Evolutionary conservation across 2,113 vertebrate genomes (phyloP).

Genomic region (Pseudolaguvia tuberculata): DNA sequence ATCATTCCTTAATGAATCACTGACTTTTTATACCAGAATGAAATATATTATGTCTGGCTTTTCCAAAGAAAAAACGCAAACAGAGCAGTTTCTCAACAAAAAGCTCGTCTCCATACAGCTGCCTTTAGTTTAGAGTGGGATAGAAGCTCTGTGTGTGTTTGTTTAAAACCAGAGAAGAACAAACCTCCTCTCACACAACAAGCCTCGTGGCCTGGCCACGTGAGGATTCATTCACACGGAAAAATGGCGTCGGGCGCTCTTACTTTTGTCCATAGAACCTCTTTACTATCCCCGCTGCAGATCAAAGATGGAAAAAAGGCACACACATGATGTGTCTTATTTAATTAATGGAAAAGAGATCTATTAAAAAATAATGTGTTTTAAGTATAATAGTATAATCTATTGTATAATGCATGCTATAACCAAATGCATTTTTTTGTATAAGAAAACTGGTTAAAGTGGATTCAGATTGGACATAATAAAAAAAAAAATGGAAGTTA

Average conservation of each 20-base stretch:
- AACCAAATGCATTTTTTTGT: neutral
- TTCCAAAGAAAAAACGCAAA: conserved; percentile 35
- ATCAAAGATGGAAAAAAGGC: neutral
- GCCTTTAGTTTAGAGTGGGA: conserved; percentile 29
- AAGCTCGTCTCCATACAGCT: conserved; percentile 21
- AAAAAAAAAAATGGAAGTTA: conserved; percentile 40
- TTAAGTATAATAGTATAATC: neutral
- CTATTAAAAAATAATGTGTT: neutral
- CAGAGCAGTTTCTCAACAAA: conserved; percentile 21
- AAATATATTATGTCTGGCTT: conserved; percentile 32
- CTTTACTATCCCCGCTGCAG: neutral
- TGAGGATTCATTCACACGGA: conserved; percentile 1
- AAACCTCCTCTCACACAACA: conserved; percentile 45
- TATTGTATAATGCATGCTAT: neutral
- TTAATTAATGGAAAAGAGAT: too few species aligned
- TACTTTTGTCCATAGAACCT: neutral
- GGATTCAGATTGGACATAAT: conserved; percentile 14
- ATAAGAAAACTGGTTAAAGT: conserved; percentile 22
- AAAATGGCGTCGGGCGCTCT: neutral
- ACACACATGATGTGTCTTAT: neutral
- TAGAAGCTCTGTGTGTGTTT: conserved; percentile 35
- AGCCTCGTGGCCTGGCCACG: conserved; percentile 24
- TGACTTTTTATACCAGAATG: conserved; percentile 14
- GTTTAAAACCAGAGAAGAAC: conserved; percentile 24
- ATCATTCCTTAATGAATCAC: conserved; percentile 22